Evolutionary conservation across 2,113 vertebrate species (phyloP).

Genomic region (Trachemys scripta): DNA sequence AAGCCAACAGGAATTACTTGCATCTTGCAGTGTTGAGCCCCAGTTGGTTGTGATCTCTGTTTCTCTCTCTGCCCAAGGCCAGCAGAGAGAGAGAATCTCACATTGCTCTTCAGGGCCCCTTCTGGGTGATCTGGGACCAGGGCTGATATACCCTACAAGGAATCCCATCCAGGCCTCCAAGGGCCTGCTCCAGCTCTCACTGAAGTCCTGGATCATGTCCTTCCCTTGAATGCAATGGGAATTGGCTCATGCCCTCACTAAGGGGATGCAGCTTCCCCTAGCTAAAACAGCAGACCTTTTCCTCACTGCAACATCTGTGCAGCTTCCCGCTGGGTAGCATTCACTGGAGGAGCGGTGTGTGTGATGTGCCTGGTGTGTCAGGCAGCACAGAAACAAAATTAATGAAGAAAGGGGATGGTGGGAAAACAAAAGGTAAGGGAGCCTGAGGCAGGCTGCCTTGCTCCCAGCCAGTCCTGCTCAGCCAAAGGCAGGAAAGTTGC

Average conservation of each 20-base stretch:
- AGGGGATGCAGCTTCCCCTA: neutral
- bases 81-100: neutral
- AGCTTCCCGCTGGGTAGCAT: neutral
- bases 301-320: neutral
- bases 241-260: neutral
- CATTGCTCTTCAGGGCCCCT: neutral
- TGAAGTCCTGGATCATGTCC: neutral
- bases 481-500: neutral
- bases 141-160: neutral
- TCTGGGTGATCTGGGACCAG: neutral
- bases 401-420: neutral
- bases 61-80: neutral
- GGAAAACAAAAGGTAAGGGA: neutral
- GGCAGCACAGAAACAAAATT: neutral
- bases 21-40: neutral
- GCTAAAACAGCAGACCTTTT: neutral
- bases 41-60: neutral
- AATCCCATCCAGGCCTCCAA: no score
- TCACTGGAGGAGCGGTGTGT: neutral
- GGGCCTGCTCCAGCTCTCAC: neutral
- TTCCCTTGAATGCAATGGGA: neutral
- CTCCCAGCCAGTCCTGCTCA: neutral
- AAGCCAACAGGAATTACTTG: neutral
- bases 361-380: neutral
- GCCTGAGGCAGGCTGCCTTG: neutral